These are phyloP conservation scores for Pseudomugil tenellus DNA, from an alignment of 2,797 vertebrate species.

Conservation along the genomic window DNA sequence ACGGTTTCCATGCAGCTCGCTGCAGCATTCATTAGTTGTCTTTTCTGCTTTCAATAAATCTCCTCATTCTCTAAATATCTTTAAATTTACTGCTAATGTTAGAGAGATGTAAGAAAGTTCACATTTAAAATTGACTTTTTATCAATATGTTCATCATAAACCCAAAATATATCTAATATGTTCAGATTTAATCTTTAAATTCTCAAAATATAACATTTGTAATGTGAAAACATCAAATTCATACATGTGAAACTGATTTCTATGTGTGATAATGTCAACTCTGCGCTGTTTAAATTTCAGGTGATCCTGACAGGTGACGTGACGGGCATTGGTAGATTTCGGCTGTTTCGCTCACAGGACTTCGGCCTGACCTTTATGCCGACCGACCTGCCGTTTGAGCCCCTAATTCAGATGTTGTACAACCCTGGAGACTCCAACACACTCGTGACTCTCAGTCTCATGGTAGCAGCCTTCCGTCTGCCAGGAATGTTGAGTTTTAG, in stretches of 20 bases:
- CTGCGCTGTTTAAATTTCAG: slow-evolving; percentile 68
- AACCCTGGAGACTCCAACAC: slow-evolving; percentile 82
- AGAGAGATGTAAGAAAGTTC: too few species aligned
- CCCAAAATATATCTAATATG: neutral
- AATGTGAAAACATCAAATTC: neutral
- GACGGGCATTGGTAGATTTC: slow-evolving; percentile 82
- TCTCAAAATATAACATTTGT: neutral
- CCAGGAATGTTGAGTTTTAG: slow-evolving; percentile 14
- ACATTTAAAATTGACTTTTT: neutral
- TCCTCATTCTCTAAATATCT: neutral
- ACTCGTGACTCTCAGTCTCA: slow-evolving; percentile 87
- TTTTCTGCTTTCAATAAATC: neutral
- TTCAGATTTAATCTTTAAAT: neutral
- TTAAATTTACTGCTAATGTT: too few species aligned
- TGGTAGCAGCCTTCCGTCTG: slow-evolving; percentile 71
- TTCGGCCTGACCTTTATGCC: slow-evolving; percentile 86
- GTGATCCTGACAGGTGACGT: slow-evolving; percentile 92
- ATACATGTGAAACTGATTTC: neutral
- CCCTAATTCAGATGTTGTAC: slow-evolving; percentile 89
- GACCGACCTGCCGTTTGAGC: slow-evolving; percentile 89
- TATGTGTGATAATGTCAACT: neutral
- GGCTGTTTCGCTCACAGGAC: slow-evolving; percentile 89
- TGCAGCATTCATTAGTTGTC: too few species aligned
- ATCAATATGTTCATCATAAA: neutral
- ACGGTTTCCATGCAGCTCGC: too few species aligned